A percentile compares a stretch with the other conserved stretches of the same genome.
Evolutionary conservation across 2,113 vertebrate species (phyloP).

Genomic region (Calcarius ornatus): DNA sequence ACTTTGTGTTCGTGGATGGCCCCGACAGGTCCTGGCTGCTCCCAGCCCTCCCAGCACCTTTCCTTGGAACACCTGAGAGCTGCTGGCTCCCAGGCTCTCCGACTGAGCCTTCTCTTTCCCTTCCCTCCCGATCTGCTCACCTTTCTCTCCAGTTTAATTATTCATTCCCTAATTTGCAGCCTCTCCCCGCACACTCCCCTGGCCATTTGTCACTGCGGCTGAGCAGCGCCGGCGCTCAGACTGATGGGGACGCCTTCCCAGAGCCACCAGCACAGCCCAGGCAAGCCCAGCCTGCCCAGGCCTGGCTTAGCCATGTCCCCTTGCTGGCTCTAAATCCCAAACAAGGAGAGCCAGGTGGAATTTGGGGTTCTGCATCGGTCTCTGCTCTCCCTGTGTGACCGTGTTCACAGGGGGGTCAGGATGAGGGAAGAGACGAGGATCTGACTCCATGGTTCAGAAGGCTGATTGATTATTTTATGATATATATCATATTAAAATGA

Average conservation of each 20-base stretch:
- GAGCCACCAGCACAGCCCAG: background rate
- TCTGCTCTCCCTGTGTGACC: too few relatives aligned
- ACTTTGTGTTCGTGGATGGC: accelerated
- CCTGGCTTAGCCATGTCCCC: accelerated
- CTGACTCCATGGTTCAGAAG: too few relatives aligned
- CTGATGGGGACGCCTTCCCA: background rate
- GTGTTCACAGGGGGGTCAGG: too few relatives aligned
- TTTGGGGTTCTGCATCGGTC: accelerated
- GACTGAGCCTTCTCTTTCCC: accelerated
- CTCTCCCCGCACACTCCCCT: background rate
- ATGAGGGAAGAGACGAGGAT: too few relatives aligned
- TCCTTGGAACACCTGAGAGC: accelerated
- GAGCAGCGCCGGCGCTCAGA: accelerated
- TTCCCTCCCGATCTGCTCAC: background rate
- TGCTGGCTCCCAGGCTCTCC: accelerated
- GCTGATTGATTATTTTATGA: too few relatives aligned
- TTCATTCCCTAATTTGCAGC: conserved; percentile 27
- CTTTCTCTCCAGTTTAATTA: conserved; percentile 11
- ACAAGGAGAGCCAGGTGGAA: accelerated
- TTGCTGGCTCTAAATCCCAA: accelerated
- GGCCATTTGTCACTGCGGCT: background rate
- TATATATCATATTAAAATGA: too few relatives aligned
- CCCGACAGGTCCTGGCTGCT: accelerated
- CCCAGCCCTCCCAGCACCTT: background rate
- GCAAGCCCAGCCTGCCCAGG: background rate